phyloP scores from a whole-genome alignment of 1,140 invertebrate genomes.

The Nasonia vitripennis region DNA sequence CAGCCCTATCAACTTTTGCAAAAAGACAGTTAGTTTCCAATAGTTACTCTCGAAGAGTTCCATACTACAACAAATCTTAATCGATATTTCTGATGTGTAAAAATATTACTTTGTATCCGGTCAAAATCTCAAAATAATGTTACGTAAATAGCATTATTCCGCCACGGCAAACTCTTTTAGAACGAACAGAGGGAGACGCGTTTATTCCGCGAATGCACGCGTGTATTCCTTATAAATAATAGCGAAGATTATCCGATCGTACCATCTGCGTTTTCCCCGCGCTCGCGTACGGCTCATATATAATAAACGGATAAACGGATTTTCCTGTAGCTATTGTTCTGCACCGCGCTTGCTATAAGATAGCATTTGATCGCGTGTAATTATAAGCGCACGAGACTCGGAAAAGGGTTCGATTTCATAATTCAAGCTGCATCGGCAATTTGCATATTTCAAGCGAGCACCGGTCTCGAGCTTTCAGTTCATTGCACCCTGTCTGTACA shows the following conservation, averaged over 20 bases:
- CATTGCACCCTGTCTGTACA: neutral
- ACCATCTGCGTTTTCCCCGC: neutral
- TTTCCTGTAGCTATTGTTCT: neutral
- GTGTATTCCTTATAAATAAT: neutral
- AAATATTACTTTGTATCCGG: neutral
- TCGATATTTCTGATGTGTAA: neutral
- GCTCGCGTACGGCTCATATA: neutral
- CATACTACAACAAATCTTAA: neutral
- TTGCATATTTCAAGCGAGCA: slow-evolving; percentile 6
- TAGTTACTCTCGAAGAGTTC: neutral
- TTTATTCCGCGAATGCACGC: neutral
- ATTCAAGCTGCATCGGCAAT: slow-evolving; percentile 3
- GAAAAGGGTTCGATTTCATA: neutral
- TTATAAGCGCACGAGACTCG: neutral
- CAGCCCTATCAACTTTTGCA: slow-evolving; percentile 18
- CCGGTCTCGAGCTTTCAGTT: neutral
- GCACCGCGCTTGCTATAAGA: neutral
- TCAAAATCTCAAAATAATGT: neutral
- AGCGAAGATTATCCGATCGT: neutral
- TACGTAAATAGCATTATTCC: neutral
- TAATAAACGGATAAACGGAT: neutral
- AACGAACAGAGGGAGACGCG: neutral
- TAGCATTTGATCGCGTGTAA: neutral
- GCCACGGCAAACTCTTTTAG: neutral
- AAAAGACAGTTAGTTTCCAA: slow-evolving; percentile 21